Evolutionary conservation across 2,113 vertebrate genomes (phyloP).

Genomic region (Phyllostomus hastatus): DNA sequence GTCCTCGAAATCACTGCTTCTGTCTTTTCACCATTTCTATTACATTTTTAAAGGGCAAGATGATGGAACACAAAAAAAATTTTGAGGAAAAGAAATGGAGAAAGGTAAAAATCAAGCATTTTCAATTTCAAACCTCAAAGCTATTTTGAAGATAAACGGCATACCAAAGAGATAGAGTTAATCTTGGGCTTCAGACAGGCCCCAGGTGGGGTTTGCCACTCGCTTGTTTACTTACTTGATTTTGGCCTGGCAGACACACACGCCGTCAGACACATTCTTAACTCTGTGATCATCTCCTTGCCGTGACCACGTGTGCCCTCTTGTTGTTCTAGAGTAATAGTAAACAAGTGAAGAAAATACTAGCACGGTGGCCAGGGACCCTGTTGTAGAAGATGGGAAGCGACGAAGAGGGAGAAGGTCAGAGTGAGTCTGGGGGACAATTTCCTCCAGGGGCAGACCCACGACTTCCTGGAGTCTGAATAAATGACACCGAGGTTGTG

Average conservation of each 20-base stretch:
- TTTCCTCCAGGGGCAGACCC: neutral
- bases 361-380: neutral
- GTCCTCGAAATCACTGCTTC: conserved; percentile 65
- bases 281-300: neutral
- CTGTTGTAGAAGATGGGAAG: neutral
- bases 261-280: conserved; percentile 47
- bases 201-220: neutral
- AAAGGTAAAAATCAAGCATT: conserved; percentile 69
- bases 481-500: neutral
- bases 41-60: conserved; percentile 60
- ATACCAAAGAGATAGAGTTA: conserved; percentile 68
- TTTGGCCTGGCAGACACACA: conserved; percentile 23
- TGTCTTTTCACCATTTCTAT: conserved; percentile 57
- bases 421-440: neutral
- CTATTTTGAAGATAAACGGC: conserved; percentile 78
- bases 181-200: conserved; percentile 74
- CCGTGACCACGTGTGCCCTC: neutral
- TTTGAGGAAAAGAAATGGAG: conserved; percentile 36
- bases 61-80: conserved; percentile 57
- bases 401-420: neutral
- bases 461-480: no score
- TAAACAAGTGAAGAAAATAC: neutral
- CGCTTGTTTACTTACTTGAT: conserved; percentile 30
- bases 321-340: neutral
- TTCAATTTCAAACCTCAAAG: conserved; percentile 71